A percentile compares a stretch with the other conserved stretches of the same genome.
Conservation (phyloP, 2,113 vertebrate genomes). For the Indicator maculatus region DNA sequence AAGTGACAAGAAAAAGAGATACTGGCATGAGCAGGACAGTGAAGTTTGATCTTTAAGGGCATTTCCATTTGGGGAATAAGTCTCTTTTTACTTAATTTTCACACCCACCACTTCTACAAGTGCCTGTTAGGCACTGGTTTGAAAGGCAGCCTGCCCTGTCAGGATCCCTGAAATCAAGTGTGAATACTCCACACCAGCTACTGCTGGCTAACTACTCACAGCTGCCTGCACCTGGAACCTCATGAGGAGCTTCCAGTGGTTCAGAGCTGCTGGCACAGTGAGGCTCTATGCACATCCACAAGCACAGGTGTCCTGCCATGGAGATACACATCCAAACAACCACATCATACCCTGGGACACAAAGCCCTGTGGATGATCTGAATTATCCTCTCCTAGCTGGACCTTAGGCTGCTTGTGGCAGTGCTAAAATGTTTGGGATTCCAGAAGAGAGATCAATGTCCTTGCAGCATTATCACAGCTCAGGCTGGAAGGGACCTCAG, state of each 20-base stretch:
- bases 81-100: background rate
- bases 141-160: background rate
- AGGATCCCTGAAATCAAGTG: background rate
- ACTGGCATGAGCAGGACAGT: background rate
- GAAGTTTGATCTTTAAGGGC: background rate
- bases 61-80: background rate
- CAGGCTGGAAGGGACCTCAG: too few relatives aligned
- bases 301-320: background rate
- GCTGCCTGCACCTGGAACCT: too few relatives aligned
- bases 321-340: too few relatives aligned
- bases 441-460: too few relatives aligned
- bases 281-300: fast-evolving
- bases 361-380: fast-evolving
- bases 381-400: background rate
- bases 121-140: background rate
- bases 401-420: background rate
- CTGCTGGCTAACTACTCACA: too few relatives aligned
- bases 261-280: fast-evolving
- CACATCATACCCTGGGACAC: too few relatives aligned
- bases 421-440: background rate
- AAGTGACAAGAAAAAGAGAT: background rate
- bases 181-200: background rate
- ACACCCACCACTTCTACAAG: fast-evolving
- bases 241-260: background rate
- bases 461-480: too few relatives aligned